A percentile compares a stretch with the other conserved stretches of the same genome.
These are phyloP conservation scores for Cydia pomonella DNA, from an alignment of 1,140 invertebrate species.

Conservation along the genomic window DNA sequence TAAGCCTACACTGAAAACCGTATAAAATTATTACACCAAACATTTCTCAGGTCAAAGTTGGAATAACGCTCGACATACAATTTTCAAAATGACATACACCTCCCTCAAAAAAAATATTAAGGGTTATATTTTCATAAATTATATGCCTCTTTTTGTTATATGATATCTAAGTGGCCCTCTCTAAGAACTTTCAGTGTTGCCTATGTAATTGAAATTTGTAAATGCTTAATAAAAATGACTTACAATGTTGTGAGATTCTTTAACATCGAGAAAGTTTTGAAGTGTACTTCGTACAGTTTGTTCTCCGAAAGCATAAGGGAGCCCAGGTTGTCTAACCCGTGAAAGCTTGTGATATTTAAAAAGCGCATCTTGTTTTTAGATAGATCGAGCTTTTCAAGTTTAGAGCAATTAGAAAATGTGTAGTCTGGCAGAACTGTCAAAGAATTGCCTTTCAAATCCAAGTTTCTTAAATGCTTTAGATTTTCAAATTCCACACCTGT, in stretches of 20 bases:
- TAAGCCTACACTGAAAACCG: no score
- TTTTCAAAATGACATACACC: no score
- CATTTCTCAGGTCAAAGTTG: no score
- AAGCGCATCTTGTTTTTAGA: constrained; percentile 82
- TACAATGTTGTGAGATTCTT: constrained; percentile 76
- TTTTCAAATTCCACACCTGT: constrained; percentile 71
- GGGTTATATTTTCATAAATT: no score
- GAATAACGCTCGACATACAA: no score
- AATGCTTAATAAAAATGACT: constrained; percentile 45
- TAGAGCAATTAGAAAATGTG: constrained; percentile 80
- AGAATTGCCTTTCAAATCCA: constrained; percentile 76
- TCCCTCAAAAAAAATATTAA: no score
- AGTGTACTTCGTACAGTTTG: constrained; percentile 72
- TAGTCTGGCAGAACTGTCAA: constrained; percentile 81
- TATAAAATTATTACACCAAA: no score
- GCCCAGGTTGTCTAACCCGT: constrained; percentile 67
- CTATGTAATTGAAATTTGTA: no score
- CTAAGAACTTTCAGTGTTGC: no score
- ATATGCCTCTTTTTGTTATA: no score
- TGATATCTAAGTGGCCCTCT: no score
- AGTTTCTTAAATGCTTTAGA: constrained; percentile 60
- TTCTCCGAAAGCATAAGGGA: constrained; percentile 73
- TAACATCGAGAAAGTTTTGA: constrained; percentile 73
- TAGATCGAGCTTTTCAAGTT: constrained; percentile 82
- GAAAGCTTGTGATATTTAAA: constrained; percentile 70